A percentile compares a stretch with the other conserved stretches of the same genome.
Evolutionary conservation across 1,140 invertebrate species (phyloP).

Genomic region (Cephus cinctus): DNA sequence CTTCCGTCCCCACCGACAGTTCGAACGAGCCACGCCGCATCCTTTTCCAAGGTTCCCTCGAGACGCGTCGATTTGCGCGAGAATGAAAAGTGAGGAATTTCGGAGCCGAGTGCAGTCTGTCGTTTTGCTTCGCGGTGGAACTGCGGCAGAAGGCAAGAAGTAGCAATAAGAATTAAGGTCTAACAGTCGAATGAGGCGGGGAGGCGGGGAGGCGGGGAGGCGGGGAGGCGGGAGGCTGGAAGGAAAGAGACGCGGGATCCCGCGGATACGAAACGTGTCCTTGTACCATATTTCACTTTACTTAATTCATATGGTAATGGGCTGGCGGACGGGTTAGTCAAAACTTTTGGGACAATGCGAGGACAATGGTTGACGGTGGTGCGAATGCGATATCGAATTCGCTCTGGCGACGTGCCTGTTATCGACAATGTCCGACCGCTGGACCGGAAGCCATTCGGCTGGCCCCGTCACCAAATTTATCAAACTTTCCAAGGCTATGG

Average conservation of each 20-base stretch:
- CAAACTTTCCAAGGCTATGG: constrained; percentile 37
- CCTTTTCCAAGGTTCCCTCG: no score
- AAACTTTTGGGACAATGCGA: constrained; percentile 51
- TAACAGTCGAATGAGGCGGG: background rate
- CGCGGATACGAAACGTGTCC: constrained; percentile 8
- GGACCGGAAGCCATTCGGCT: constrained; percentile 50
- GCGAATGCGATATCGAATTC: constrained; percentile 51
- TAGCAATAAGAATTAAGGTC: no score
- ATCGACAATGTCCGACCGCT: constrained; percentile 54
- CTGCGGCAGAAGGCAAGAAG: no score
- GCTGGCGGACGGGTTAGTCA: constrained; percentile 34
- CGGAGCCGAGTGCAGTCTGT: no score
- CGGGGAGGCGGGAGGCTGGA: no score
- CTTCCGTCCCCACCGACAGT: constrained; percentile 12
- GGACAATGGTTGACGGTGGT: constrained; percentile 37
- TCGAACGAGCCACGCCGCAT: constrained; percentile 25
- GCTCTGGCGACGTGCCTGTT: constrained; percentile 43
- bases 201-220: no score
- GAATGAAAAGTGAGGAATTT: no score
- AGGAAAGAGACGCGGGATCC: no score
- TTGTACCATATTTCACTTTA: constrained; percentile 44
- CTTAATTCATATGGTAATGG: constrained; percentile 57
- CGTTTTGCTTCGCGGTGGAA: no score
- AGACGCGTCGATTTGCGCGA: no score
- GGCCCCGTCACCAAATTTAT: constrained; percentile 46